Evolutionary conservation across 2,797 vertebrate genomes (phyloP), one percentile per base, ranked within the genome.

Genomic region (Lepilemur septentrionalis): DNA sequence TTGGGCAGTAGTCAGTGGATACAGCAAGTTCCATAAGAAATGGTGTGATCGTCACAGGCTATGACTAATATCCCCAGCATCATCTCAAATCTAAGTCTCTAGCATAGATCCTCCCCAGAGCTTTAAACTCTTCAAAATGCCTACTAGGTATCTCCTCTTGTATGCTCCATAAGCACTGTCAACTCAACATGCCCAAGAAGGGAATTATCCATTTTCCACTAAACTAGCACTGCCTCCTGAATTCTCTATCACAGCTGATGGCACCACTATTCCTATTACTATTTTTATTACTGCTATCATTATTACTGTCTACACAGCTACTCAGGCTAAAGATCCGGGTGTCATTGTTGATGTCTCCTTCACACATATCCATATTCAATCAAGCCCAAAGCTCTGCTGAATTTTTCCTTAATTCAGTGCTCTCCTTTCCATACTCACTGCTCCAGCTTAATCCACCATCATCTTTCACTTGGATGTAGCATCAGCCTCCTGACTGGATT

Each of bases 121-220:
- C 25, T 94, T 69, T 92, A 76, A 83, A 78, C 15, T 52, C 23
- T 55, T 93, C 70, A 96, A 84, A 93, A 78, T 81, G 8, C 23
- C 52, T 82, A 30, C 25, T 88, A 69, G 41, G 23, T 22, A 18
- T 88, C 32, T 78, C 28, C 46, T 61, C 20, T 82, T 75, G 4
- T 25, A 70, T 91, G 73, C 12, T 59, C n/a, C 78, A 86, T 28
- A 86, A 25, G 17, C 25, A 48, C 8, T 15, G 95, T 92, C 87
- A 80, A 87, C 35, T 92, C 65, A 65, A 41, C n/a, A 50, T 73
- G 35, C 90, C 41, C 59, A 25, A 70, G 81, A 88, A 50, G n/a
- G 48, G 35, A 89, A 75, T 72, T 91, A 17, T 63, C 50, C 43
- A 75, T 96, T 91, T 95, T 91, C 70, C 50, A 87, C 63, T 80